Evolutionary conservation across 1,140 invertebrate species (phyloP), one percentile per base, ranked within the genome.

Genomic region (Rhyzopertha dominica): DNA sequence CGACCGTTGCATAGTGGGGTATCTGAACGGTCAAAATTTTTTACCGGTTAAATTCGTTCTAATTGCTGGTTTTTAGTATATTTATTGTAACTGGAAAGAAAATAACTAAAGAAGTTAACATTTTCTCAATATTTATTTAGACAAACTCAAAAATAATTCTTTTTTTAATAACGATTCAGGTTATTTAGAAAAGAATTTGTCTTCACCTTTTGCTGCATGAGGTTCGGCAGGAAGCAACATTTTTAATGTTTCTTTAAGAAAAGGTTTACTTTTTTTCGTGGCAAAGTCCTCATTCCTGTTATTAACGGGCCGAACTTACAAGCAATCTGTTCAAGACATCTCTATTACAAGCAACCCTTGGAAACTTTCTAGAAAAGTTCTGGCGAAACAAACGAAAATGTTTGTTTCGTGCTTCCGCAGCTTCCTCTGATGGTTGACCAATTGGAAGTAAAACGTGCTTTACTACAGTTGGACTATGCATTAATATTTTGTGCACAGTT

Each of bases 401-500:
- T 43, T 62, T 63, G 37, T 64, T 59, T 19, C 51, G 1, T 0
- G 59, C 43, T 28, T 56, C 47, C 24, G 49, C 49, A 10, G 53
- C 53, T 19, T 55, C 49, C 37, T 55, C 40, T 0, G 54, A 58
- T 14, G 62, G 34, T 31, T 54, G 49, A 12, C 61, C 55, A 43
- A 61, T 64, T 4, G 54, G 60, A 13, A 63, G 30, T 30, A 61
- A 16, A 2, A 54, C 49, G 46, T 55, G 40, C 39, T 59, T 13
- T 25, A 61, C 59, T 17, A 61, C 26, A 36, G 32, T 28, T 17
- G 43, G 12, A 17, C 51, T 48, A 54, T 66, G 61, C 4, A 59
- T 31, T 30, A 68, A 36, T 34, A 67, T 57, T 59, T 68, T 68
- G 35, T 68, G 65, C 23, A 68, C 23, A 10, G 56, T 63, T 5